These are phyloP conservation scores for Ctenopoma multispine DNA, from an alignment of 2,797 vertebrate species.

Conservation along the genomic window DNA sequence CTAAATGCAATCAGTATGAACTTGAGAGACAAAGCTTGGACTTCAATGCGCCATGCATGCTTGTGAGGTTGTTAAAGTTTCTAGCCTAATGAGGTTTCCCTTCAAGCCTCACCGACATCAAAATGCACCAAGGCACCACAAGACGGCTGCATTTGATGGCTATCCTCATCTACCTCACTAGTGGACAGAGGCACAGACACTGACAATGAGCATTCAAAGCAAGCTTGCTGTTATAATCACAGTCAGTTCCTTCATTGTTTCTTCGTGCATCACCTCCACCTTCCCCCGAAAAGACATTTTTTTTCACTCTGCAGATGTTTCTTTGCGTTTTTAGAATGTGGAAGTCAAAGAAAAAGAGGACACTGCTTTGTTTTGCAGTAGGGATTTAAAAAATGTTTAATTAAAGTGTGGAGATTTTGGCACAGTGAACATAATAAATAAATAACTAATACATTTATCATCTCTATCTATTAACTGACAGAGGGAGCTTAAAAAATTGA, in stretches of 20 bases:
- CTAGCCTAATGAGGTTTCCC: conserved; percentile 67
- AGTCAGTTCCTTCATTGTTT: not conserved
- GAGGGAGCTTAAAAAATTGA: conserved; percentile 7
- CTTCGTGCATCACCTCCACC: not conserved
- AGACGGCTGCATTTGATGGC: conserved; percentile 52
- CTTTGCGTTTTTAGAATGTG: conserved; percentile 9
- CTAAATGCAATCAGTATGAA: conserved; percentile 12
- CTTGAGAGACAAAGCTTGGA: not conserved
- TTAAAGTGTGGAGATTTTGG: conserved; percentile 67
- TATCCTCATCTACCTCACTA: conserved; percentile 37
- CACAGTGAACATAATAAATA: conserved; percentile 27
- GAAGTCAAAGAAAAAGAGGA: conserved; percentile 6
- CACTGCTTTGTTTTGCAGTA: conserved; percentile 27
- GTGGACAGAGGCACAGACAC: conserved; percentile 15
- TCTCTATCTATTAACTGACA: conserved; percentile 52
- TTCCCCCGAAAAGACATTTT: not conserved
- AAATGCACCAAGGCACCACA: conserved; percentile 30
- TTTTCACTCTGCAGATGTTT: too few relatives aligned
- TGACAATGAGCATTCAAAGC: conserved; percentile 18
- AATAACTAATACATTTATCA: conserved; percentile 56
- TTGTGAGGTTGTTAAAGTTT: conserved; percentile 24
- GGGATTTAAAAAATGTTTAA: conserved; percentile 61
- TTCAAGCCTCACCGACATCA: conserved; percentile 49
- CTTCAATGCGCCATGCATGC: conserved; percentile 14
- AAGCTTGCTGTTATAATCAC: conserved; percentile 20